Percentiles rank a stretch among this genome's conserved stretches.
Conservation (phyloP, 2,888 invertebrate genomes). For the Oligia fasciuncula region DNA sequence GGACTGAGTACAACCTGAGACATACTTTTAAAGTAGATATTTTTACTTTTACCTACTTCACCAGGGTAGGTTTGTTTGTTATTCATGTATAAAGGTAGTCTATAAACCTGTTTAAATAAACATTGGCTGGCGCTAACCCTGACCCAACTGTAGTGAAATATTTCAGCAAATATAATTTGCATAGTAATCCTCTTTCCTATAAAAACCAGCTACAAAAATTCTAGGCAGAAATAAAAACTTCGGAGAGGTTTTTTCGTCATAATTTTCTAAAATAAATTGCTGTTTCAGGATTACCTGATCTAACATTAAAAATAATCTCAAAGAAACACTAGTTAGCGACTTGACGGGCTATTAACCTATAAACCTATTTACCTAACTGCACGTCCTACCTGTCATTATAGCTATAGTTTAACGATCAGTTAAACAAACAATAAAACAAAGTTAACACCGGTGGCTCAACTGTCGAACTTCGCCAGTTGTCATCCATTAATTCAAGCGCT, state of each 20-base stretch:
- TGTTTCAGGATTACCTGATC: conserved; percentile 28
- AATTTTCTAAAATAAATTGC: conserved; percentile 14
- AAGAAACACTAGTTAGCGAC: conserved; percentile 35
- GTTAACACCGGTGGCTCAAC: conserved; percentile 59
- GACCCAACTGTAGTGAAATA: conserved; percentile 17
- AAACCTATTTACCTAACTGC: conserved; percentile 50
- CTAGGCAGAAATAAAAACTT: conserved; percentile 31
- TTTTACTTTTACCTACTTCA: neutral
- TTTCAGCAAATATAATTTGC: conserved; percentile 40
- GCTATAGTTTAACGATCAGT: conserved; percentile 56
- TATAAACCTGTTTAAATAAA: conserved; percentile 39
- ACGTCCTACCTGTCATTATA: conserved; percentile 50
- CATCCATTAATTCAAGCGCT: conserved; percentile 71
- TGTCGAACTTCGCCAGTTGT: conserved; percentile 63
- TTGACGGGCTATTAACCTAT: conserved; percentile 51
- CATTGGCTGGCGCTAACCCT: conserved; percentile 21
- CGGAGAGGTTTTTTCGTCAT: conserved; percentile 22
- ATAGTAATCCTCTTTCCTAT: conserved; percentile 37
- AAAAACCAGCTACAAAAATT: conserved; percentile 32
- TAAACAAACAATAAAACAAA: conserved; percentile 62
- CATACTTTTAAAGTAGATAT: neutral
- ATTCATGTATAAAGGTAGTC: conserved; percentile 2
- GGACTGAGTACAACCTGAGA: neutral
- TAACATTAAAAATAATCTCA: conserved; percentile 26
- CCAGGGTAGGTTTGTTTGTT: neutral